phyloP scores from a whole-genome alignment of 2,113 vertebrate species.

The Scopus umbretta region DNA sequence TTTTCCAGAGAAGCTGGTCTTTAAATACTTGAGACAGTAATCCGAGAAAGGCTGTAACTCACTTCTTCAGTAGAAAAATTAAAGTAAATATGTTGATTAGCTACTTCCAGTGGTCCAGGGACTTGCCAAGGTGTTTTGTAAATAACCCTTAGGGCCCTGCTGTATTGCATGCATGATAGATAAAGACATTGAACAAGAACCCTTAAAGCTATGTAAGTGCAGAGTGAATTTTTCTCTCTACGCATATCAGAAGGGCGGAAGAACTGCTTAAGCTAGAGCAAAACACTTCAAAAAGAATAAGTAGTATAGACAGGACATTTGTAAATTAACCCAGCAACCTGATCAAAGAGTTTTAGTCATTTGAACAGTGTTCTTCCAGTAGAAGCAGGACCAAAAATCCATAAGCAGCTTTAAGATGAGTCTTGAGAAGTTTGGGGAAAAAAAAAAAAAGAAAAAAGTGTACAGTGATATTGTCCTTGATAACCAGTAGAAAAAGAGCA shows the following conservation, averaged over 20 bases:
- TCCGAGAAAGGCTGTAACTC: background rate
- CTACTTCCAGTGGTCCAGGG: background rate
- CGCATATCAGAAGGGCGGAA: background rate
- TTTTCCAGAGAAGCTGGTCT: background rate
- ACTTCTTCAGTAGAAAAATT: background rate
- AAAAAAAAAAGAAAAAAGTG: too few relatives aligned
- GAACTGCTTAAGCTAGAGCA: background rate
- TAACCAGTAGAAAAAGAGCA: background rate
- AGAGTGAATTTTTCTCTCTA: background rate
- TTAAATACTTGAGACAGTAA: background rate
- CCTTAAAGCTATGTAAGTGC: background rate
- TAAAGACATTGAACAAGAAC: background rate
- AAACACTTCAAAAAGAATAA: background rate
- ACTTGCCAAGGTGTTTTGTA: background rate
- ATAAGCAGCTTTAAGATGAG: background rate
- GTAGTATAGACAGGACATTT: background rate
- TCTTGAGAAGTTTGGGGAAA: too few relatives aligned
- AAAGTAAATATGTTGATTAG: background rate
- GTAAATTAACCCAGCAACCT: background rate
- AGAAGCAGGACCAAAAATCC: background rate
- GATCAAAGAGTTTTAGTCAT: background rate
- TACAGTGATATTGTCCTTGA: background rate
- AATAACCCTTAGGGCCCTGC: background rate
- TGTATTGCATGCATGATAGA: fast-evolving
- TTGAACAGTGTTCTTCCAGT: background rate